A percentile compares a stretch with the other conserved stretches of the same genome.
phyloP scores from a whole-genome alignment of 2,888 invertebrate species.

The Tineola bisselliella region DNA sequence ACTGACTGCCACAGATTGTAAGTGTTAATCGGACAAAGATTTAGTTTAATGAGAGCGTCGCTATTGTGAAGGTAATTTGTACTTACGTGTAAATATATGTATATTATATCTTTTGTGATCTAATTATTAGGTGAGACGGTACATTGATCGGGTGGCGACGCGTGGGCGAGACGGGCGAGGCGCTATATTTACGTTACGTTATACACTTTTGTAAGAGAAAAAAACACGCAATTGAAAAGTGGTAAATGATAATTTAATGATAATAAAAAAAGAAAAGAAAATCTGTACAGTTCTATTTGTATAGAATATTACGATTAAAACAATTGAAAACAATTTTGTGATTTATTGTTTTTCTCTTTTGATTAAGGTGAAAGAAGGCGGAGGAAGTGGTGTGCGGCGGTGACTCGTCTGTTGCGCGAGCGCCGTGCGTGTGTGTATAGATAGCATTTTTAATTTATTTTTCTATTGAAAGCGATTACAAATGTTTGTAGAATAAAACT shows the following conservation, averaged over 20 bases:
- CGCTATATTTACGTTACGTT: slow-evolving; percentile 39
- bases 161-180: slow-evolving; percentile 13
- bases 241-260: slow-evolving; percentile 66
- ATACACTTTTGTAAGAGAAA: slow-evolving; percentile 71
- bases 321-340: slow-evolving; percentile 61
- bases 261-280: no score
- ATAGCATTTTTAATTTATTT: slow-evolving; percentile 50
- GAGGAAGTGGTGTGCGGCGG: slow-evolving; percentile 27
- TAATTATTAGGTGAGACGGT: background rate
- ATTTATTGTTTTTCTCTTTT: slow-evolving; percentile 56
- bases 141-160: slow-evolving; percentile 4
- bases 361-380: slow-evolving; percentile 28
- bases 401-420: slow-evolving; percentile 28
- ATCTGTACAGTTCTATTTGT: slow-evolving; percentile 72
- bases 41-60: slow-evolving; percentile 1
- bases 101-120: slow-evolving; percentile 9
- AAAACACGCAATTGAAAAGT: slow-evolving; percentile 28
- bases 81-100: slow-evolving; percentile 13
- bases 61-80: background rate
- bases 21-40: slow-evolving; percentile 12
- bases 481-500: slow-evolving; percentile 63
- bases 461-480: slow-evolving; percentile 55
- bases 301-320: slow-evolving; percentile 69
- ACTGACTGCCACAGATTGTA: slow-evolving; percentile 12
- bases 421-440: slow-evolving; percentile 29